Conservation (phyloP, 2,113 vertebrate species). For the Silurus asotus region DNA sequence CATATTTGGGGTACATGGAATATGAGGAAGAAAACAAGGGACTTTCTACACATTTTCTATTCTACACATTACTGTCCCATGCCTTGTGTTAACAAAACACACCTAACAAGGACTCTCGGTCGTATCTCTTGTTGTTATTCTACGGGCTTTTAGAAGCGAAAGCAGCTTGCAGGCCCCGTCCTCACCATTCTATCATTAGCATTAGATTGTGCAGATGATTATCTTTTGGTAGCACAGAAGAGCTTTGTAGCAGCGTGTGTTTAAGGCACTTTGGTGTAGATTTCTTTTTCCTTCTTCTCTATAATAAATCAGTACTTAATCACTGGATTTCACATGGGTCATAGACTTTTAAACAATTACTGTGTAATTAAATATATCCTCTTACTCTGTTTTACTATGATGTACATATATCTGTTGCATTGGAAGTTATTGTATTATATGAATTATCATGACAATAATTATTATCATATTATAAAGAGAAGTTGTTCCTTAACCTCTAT, state of each 20-base stretch:
- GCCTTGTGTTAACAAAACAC: constrained; percentile 22
- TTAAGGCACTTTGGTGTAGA: constrained; percentile 60
- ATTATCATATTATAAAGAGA: constrained; percentile 68
- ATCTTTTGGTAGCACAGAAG: constrained; percentile 50
- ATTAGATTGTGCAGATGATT: constrained; percentile 50
- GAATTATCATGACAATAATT: constrained; percentile 68
- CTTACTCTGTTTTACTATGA: constrained; percentile 67
- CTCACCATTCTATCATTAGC: constrained; percentile 30
- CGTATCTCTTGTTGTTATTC: constrained; percentile 18
- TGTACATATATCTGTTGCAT: constrained; percentile 71
- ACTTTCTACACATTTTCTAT: constrained; percentile 6
- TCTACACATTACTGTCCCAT: background rate
- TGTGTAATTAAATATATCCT: constrained; percentile 74
- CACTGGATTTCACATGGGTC: constrained; percentile 66
- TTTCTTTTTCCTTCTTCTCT: constrained; percentile 42
- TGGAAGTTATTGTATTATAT: constrained; percentile 69
- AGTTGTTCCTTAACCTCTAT: constrained; percentile 55
- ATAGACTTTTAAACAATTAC: constrained; percentile 74
- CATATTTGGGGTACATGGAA: constrained; percentile 15
- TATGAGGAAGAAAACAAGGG: constrained; percentile 1
- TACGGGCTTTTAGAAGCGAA: constrained; percentile 8
- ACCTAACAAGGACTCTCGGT: background rate
- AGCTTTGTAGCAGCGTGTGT: constrained; percentile 56
- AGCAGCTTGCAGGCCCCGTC: constrained; percentile 29
- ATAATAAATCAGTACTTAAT: constrained; percentile 56